A percentile compares a stretch with the other conserved stretches of the same genome.
phyloP scores from a whole-genome alignment of 2,888 invertebrate species.

The Pemphredon lugubris region DNA sequence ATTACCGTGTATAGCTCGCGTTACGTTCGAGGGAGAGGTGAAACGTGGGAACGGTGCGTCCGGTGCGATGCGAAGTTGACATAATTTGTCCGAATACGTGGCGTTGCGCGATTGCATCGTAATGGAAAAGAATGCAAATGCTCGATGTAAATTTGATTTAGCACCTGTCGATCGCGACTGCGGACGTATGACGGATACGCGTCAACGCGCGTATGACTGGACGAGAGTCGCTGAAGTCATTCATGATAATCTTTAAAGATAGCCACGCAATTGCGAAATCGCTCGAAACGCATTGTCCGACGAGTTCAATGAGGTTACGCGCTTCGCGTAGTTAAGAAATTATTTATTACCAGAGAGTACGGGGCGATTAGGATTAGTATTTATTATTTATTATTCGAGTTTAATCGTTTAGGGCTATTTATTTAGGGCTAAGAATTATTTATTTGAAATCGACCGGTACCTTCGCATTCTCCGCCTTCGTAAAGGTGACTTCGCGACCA shows the following conservation, averaged over 20 bases:
- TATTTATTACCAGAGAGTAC: conserved; percentile 49
- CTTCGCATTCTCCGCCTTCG: conserved; percentile 20
- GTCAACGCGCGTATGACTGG: conserved; percentile 17
- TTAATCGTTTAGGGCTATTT: not conserved
- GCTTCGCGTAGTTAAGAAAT: conserved; percentile 18
- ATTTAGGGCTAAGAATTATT: conserved; percentile 44
- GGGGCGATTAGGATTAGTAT: conserved; percentile 32
- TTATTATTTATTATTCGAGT: conserved; percentile 53
- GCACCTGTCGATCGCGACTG: conserved; percentile 19
- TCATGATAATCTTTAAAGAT: conserved; percentile 47
- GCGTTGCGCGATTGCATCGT: too few species aligned
- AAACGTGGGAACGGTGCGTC: too few species aligned
- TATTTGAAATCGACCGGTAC: conserved; percentile 48
- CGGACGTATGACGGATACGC: not conserved
- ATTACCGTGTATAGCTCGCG: too few species aligned
- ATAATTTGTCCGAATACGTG: too few species aligned
- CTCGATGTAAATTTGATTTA: conserved; percentile 30
- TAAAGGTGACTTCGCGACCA: conserved; percentile 2
- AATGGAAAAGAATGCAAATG: not conserved
- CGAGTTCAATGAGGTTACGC: not conserved
- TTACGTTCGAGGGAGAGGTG: too few species aligned
- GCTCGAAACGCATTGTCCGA: too few species aligned
- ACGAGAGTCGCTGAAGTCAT: conserved; percentile 13
- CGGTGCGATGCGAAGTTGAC: too few species aligned
- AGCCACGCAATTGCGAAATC: conserved; percentile 35